Evolutionary conservation across 2,797 vertebrate genomes (phyloP).

Genomic region (Danio aesculapii): DNA sequence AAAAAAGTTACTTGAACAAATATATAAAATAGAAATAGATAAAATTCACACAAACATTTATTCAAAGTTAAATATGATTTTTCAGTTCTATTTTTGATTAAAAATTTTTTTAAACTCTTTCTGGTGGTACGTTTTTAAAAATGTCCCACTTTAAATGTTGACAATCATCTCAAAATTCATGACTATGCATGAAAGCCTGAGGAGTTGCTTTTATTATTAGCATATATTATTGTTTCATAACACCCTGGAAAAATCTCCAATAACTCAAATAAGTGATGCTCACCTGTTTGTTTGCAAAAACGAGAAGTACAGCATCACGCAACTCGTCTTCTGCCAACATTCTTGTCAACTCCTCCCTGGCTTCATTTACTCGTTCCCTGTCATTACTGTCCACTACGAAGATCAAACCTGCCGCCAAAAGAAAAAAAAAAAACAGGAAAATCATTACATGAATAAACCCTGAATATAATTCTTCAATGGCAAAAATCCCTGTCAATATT

Average conservation of each 20-base stretch:
- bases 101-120: too few relatives aligned
- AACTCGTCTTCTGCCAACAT: constrained; percentile 87
- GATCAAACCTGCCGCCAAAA: constrained; percentile 79
- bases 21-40: too few relatives aligned
- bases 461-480: not conserved
- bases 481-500: not conserved
- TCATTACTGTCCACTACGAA: constrained; percentile 91
- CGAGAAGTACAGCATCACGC: constrained; percentile 85
- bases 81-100: too few relatives aligned
- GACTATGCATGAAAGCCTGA: not conserved
- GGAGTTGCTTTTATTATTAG: not conserved
- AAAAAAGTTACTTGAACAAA: too few relatives aligned
- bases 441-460: not conserved
- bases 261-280: constrained; percentile 13
- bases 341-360: constrained; percentile 83
- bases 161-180: not conserved
- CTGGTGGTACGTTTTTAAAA: too few relatives aligned
- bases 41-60: too few relatives aligned
- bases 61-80: too few relatives aligned
- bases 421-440: not conserved
- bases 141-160: not conserved
- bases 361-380: constrained; percentile 86
- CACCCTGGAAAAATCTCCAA: not conserved
- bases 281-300: constrained; percentile 90
- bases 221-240: not conserved